Evolutionary conservation across 1,140 invertebrate species (phyloP), one percentile per base, ranked within the genome.

Genomic region (Phortica variegata): DNA sequence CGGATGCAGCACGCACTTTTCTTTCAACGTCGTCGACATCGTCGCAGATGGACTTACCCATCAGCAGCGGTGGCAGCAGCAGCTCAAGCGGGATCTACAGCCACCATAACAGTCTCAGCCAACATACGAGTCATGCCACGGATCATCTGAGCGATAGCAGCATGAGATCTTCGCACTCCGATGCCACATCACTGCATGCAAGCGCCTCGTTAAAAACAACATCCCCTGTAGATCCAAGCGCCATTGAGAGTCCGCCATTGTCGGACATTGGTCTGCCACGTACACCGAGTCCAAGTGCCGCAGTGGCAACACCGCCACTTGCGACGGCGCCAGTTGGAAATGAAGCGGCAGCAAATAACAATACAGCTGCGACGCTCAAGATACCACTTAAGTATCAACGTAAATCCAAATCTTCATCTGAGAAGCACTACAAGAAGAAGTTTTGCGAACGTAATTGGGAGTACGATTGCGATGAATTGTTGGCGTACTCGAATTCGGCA

Each of bases 361-460:
- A n/a, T n/a, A n/a, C n/a, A n/a, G 47, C 18, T 17, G 13, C 20
- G 55, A 43, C 54, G 49, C 9, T 61, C 1, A 61, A 58, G 45
- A 76, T 76, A 39, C 80, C 84, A 9, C 57, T 85, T 3, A 85
- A 85, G 56, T 86, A 85, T 56, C 83, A 85, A 57, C 78, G 84
- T 4, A 82, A 84, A 54, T 79, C 80, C n/a, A 82, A 84, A 43
- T 78, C 68, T 20, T 74, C 77, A 18, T 77, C 76, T n/a, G 78
- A 83, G 33, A 83, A 85, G 58, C 86, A 88, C 62, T 88, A 86
- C 60, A 88, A 88, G 56, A 88, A 88, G 73, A 88, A 88, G 59
- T 88, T 86, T 65, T 86, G 85, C 61, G 85, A 87, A 58, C 78
- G 82, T 13, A 81, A 82, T 40, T 82, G 83, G 77, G 79, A 83